Evolutionary conservation across 2,797 vertebrate genomes (phyloP).

Genomic region (Pseudopleuronectes americanus): DNA sequence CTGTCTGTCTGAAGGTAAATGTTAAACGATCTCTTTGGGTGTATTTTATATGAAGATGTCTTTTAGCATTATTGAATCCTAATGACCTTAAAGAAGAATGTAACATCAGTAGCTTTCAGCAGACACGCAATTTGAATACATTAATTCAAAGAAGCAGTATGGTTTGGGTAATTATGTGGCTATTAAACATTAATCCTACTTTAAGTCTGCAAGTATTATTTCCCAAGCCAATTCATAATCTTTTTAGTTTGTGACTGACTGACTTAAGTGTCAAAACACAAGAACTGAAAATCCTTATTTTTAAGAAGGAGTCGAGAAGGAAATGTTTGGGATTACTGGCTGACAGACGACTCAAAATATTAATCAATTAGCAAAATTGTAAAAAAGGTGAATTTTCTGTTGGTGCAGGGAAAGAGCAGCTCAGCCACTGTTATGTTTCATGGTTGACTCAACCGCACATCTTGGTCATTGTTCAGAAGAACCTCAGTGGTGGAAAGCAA

Average conservation of each 20-base stretch:
- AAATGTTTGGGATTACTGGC: neutral
- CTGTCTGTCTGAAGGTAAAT: neutral
- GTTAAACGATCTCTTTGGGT: neutral
- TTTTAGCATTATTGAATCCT: constrained; percentile 1
- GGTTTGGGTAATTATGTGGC: constrained; percentile 10
- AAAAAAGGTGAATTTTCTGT: constrained; percentile 20
- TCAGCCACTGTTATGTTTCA: constrained; percentile 28
- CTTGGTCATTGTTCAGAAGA: constrained; percentile 38
- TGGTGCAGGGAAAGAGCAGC: constrained; percentile 17
- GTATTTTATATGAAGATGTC: neutral
- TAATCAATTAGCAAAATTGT: constrained; percentile 26
- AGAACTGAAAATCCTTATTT: constrained; percentile 13
- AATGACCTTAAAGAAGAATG: neutral
- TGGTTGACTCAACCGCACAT: constrained; percentile 31
- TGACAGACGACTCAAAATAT: constrained; percentile 14
- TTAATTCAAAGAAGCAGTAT: constrained; percentile 11
- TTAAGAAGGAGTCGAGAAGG: neutral
- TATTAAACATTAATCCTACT: constrained; percentile 32
- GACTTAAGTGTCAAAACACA: constrained; percentile 17
- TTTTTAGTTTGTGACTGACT: constrained; percentile 20
- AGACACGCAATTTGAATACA: neutral
- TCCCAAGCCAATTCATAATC: constrained; percentile 10
- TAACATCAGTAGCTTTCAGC: neutral
- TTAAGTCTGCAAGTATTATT: constrained; percentile 33
- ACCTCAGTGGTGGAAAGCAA: constrained; percentile 52